Percentiles rank a stretch among this genome's conserved stretches.
phyloP scores from a whole-genome alignment of 1,140 invertebrate species.

The Microplitis demolitor region DNA sequence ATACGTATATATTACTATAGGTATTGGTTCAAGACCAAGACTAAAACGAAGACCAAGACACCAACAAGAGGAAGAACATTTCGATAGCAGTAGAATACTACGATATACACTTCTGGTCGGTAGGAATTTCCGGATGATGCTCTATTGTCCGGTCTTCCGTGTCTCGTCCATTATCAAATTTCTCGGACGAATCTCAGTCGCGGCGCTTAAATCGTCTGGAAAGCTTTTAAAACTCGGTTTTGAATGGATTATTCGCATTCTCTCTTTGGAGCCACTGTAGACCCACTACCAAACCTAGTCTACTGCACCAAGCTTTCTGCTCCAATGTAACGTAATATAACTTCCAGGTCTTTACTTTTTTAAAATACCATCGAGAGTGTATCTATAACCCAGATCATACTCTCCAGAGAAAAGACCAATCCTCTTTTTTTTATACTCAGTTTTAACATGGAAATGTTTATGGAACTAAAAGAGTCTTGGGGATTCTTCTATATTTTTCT shows the following conservation, averaged over 20 bases:
- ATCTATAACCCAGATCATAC: neutral
- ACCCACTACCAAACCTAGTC: too few species aligned
- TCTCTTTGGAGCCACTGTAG: neutral
- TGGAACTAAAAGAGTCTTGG: neutral
- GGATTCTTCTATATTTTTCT: neutral
- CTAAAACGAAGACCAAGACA: neutral
- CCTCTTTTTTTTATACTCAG: neutral
- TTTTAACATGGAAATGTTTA: neutral
- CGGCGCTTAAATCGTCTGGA: conserved; percentile 27
- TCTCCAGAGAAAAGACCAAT: neutral
- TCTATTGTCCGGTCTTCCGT: conserved; percentile 31
- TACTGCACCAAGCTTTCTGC: neutral
- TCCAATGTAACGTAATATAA: neutral
- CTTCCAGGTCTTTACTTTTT: neutral
- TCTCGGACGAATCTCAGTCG: conserved; percentile 18
- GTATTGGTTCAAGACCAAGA: too few species aligned
- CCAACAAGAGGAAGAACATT: neutral
- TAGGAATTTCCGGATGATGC: conserved; percentile 24
- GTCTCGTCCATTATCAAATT: conserved; percentile 36
- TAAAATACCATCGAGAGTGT: neutral
- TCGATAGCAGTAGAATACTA: conserved; percentile 3
- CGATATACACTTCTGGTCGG: neutral
- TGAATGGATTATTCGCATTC: neutral
- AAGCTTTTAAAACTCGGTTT: conserved; percentile 34
- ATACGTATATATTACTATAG: too few species aligned